Evolutionary conservation across 2,888 invertebrate species (phyloP).

Genomic region (Drosophila borborema): DNA sequence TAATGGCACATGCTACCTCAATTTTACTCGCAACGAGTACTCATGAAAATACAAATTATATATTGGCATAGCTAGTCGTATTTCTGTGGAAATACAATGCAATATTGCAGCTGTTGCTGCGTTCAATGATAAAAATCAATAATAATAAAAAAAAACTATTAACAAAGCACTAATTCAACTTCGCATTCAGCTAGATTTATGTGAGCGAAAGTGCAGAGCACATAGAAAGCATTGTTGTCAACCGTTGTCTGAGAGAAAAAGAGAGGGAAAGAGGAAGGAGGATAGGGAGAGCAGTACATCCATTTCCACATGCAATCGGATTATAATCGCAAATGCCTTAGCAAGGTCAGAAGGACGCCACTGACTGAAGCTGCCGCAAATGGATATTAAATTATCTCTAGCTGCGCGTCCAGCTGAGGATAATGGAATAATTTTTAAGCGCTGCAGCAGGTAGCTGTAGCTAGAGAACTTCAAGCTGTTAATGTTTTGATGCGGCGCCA

Average conservation of each 20-base stretch:
- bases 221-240: not conserved
- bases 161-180: not conserved
- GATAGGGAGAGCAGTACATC: not conserved
- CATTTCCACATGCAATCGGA: not conserved
- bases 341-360: not conserved
- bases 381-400: slow-evolving; percentile 18
- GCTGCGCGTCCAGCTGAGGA: slow-evolving; percentile 10
- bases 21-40: not conserved
- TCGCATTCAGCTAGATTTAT: not conserved
- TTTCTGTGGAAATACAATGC: not conserved
- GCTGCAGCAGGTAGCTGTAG: not conserved
- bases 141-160: not conserved
- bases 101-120: not conserved
- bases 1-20: not conserved
- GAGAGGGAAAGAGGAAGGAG: no score
- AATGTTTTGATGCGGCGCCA: not conserved
- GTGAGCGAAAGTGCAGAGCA: not conserved
- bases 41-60: not conserved
- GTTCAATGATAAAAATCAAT: not conserved
- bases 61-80: not conserved
- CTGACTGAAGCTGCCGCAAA: slow-evolving; percentile 7
- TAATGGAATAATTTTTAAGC: slow-evolving; percentile 10
- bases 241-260: not conserved
- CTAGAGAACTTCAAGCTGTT: not conserved
- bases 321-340: not conserved